Evolutionary conservation across 2,888 invertebrate species (phyloP).

Genomic region (Tenthredo livida): DNA sequence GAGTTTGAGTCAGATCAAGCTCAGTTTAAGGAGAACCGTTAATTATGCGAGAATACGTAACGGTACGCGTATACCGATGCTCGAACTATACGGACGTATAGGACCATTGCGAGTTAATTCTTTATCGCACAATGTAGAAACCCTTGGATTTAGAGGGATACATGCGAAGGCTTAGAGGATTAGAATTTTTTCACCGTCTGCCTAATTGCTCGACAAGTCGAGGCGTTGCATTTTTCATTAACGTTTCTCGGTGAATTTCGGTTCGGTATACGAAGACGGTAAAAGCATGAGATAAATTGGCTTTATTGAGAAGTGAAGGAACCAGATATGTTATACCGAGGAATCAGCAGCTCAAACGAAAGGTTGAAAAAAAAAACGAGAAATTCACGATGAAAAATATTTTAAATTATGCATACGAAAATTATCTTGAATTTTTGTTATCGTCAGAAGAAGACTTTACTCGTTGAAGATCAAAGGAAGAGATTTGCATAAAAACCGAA

Average conservation of each 20-base stretch:
- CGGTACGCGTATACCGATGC: neutral
- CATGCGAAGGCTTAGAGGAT: neutral
- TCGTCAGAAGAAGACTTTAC: neutral
- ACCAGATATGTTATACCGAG: neutral
- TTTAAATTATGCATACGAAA: neutral
- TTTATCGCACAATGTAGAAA: neutral
- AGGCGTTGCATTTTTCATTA: neutral
- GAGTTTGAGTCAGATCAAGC: constrained; percentile 11
- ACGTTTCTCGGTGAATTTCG: neutral
- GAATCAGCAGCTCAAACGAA: neutral
- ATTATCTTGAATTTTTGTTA: neutral
- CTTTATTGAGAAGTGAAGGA: neutral
- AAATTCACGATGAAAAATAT: neutral
- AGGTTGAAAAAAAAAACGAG: neutral
- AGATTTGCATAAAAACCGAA: neutral
- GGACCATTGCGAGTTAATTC: neutral
- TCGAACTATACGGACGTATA: neutral
- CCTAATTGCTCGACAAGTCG: neutral
- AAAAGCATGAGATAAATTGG: neutral
- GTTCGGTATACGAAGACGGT: neutral
- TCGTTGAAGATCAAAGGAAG: neutral
- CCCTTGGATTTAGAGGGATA: neutral
- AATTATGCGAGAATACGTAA: constrained; percentile 34
- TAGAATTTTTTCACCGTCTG: neutral
- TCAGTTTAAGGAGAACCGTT: constrained; percentile 35